A percentile compares a stretch with the other conserved stretches of the same genome.
Conservation (phyloP, 2,888 invertebrate species). For the Zhengitettix transpicula region DNA sequence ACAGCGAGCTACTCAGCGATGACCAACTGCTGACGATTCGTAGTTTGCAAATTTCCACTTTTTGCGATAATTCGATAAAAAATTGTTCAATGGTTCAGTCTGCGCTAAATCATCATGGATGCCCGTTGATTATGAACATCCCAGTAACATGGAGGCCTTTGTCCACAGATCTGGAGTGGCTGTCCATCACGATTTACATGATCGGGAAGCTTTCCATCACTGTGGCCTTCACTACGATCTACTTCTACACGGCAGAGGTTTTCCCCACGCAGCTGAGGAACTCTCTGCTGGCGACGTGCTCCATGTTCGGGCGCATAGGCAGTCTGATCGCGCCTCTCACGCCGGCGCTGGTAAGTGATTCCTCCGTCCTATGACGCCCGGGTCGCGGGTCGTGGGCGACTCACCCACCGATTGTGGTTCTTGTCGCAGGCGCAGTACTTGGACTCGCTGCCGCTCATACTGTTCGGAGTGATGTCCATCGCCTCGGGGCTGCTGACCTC, state of each 20-base stretch:
- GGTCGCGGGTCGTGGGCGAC: too few relatives aligned
- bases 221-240: conserved; percentile 46
- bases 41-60: too few relatives aligned
- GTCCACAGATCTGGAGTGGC: too few relatives aligned
- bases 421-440: background rate
- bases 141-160: too few relatives aligned
- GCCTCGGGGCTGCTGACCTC: background rate
- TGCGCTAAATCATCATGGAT: too few relatives aligned
- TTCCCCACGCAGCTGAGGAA: conserved; percentile 51
- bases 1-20: too few relatives aligned
- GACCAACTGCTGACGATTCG: too few relatives aligned
- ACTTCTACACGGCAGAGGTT: conserved; percentile 52
- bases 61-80: too few relatives aligned
- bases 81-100: too few relatives aligned
- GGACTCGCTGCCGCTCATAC: background rate
- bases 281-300: conserved; percentile 47
- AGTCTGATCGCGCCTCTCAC: conserved; percentile 54
- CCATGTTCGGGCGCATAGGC: conserved; percentile 52
- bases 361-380: too few relatives aligned
- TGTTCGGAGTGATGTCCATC: background rate
- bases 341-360: conserved; percentile 35
- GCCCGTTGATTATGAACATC: too few relatives aligned
- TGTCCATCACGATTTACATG: conserved; percentile 19
- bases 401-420: too few relatives aligned
- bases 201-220: conserved; percentile 47